Percentiles rank a stretch among this genome's conserved stretches.
phyloP scores from a whole-genome alignment of 2,113 vertebrate species.

The Sylvilagus bachmani region DNA sequence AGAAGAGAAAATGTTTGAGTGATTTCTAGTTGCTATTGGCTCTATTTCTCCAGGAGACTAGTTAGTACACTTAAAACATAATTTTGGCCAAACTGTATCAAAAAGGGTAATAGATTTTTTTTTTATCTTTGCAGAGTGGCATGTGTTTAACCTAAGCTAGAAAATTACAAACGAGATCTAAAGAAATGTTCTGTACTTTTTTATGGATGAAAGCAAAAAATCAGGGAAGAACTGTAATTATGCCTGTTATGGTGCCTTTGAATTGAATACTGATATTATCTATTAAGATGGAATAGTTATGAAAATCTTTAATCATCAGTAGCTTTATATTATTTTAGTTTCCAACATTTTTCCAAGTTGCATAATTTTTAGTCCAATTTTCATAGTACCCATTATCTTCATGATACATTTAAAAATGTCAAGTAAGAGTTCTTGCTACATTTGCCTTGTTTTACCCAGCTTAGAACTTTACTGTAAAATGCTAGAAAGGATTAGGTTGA shows the following conservation, averaged over 20 bases:
- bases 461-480: background rate
- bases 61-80: constrained; percentile 19
- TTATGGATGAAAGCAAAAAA: background rate
- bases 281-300: background rate
- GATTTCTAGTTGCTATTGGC: background rate
- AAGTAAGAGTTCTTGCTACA: constrained; percentile 26
- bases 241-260: background rate
- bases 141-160: background rate
- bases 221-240: background rate
- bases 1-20: background rate
- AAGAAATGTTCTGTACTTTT: background rate
- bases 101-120: background rate
- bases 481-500: background rate
- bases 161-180: background rate
- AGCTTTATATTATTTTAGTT: background rate
- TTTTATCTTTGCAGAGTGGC: constrained; percentile 24
- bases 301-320: background rate
- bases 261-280: background rate
- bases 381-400: background rate
- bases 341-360: background rate
- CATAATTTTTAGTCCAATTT: constrained; percentile 4
- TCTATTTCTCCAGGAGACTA: constrained; percentile 34
- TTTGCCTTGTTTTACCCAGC: constrained; percentile 15
- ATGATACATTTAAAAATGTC: constrained; percentile 22
- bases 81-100: constrained; percentile 28